Conservation (phyloP, 2,113 vertebrate species). For the Odobenus rosmarus region DNA sequence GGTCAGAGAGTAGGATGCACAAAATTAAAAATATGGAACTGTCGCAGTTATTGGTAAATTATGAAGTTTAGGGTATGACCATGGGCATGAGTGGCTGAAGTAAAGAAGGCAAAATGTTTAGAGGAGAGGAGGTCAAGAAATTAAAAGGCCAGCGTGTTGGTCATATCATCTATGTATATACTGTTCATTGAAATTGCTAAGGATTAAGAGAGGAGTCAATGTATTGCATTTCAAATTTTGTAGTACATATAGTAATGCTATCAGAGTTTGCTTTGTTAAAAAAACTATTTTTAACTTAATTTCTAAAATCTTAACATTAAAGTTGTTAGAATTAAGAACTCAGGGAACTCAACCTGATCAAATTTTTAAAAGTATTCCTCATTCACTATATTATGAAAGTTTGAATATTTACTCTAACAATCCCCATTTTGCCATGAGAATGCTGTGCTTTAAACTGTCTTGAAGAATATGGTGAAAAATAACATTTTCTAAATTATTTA, state of each 20-base stretch:
- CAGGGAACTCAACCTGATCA: background rate
- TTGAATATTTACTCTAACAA: slow-evolving; percentile 17
- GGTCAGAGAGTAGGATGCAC: background rate
- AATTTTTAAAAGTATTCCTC: background rate
- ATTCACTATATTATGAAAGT: background rate
- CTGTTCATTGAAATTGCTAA: slow-evolving; percentile 29
- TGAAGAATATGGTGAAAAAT: slow-evolving; percentile 45
- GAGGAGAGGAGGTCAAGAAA: background rate
- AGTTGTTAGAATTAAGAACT: background rate
- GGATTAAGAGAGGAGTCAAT: background rate
- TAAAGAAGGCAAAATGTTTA: background rate
- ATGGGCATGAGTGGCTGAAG: background rate
- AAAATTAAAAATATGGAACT: slow-evolving; percentile 5
- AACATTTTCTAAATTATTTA: slow-evolving; percentile 25
- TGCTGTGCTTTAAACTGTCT: background rate
- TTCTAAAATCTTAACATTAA: slow-evolving; percentile 30
- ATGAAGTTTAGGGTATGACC: background rate
- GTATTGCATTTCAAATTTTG: background rate
- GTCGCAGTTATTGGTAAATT: background rate
- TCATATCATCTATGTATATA: background rate
- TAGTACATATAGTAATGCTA: background rate
- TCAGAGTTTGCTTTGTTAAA: background rate
- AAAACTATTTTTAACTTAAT: background rate
- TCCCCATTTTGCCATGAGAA: background rate
- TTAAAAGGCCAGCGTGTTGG: background rate